Base-by-base conservation (phyloP, 2,888 invertebrate species). In the Plebejus anna region DNA sequence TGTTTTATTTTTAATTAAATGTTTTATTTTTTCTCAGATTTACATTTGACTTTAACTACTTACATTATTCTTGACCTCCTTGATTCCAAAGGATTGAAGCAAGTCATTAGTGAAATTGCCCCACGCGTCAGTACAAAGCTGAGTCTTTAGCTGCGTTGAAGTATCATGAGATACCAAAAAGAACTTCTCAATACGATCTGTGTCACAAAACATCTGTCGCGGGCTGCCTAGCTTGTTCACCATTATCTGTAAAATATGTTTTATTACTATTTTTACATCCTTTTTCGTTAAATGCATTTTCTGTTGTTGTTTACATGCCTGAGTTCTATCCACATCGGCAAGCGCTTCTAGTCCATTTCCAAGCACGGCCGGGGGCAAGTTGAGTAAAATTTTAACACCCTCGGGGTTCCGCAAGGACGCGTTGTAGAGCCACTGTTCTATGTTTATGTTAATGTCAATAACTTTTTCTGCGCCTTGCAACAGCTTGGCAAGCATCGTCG, bases 201-300 rank as follows among this genome's bases (percentile, higher is more conserved):
- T 79, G 76, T 94, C 92, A 75, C 94, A 94, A 82, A 94, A 94
- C 82, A 94, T 85, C 81, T 90, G 87, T 0, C 86, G 87, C 0
- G 91, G 89, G 16, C 83, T 78, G 76, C 87, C 86, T 1, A 94
- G 83, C 79, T 91, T 92, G 22, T 90, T 87, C 2, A 91, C 90
- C 2, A 94, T 80, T 4, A 92, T 86, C 94, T 94, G 79, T 55
- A 6, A 83, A 86, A 73, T 6, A 47, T 28, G 7, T 61, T 77
- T 78, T 32, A 66, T 75, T 71, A 47, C 28, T 32, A 59, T 36
- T 36, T 59, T 1, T 59, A 59, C 6, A 7, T 22, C 6, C n/a
- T 22, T n/a, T 7, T n/a, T 59, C 59, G 13, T 1, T 59, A 11
- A 47, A 47, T 47, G 2, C n/a, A 13, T 22, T 59, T 13, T 16